Evolutionary conservation across 2,888 invertebrate species (phyloP), one percentile per base, ranked within the genome.

Genomic region (Eurois occulta): DNA sequence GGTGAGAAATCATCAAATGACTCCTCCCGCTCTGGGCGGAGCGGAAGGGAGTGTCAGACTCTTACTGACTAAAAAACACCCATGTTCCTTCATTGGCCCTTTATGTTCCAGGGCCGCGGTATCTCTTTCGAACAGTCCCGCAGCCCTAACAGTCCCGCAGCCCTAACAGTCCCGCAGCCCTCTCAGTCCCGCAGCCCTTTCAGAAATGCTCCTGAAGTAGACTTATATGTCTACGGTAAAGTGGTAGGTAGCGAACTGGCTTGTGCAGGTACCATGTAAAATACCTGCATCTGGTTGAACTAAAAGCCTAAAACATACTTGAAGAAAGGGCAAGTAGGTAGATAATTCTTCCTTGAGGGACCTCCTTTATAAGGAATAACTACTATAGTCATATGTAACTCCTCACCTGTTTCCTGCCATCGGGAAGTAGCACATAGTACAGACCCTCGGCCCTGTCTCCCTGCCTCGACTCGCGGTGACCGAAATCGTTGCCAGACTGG

Each of bases 381-480:
- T 43, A 43, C 24, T 18, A 35, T 43, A 43, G 13, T 28, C 7
- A 38, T 21, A 38, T 24, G 5, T 5, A 55, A 1, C 16, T 38
- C 28, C n/a, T 75, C 81, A 97, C 97, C 96, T 98, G 98, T 91
- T 97, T 98, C 89, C 98, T 97, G 68, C 98, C 98, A 92, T 98
- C 98, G 84, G 98, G 98, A 75, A 98, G 93, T 7, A 97, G 93
- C 1, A 98, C 98, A 87, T 97, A 97, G 94, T 98, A 98, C 48
- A 97, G 93, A 1, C 98, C 98, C 69, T 97, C 96, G 18, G 98
- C 97, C 64, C 97, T 94, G 87, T 97, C 97, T 7, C 97, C 97
- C 89, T 97, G 97, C 52, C 98, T 96, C 11, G 97, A 95, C 91
- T 98, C 98, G 89, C 97, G 96, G 91, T 98, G 98, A 0, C 98